Evolutionary conservation across 2,888 invertebrate genomes (phyloP), one percentile per base, ranked within the genome.

Genomic region (Chloroclystis v-ata): DNA sequence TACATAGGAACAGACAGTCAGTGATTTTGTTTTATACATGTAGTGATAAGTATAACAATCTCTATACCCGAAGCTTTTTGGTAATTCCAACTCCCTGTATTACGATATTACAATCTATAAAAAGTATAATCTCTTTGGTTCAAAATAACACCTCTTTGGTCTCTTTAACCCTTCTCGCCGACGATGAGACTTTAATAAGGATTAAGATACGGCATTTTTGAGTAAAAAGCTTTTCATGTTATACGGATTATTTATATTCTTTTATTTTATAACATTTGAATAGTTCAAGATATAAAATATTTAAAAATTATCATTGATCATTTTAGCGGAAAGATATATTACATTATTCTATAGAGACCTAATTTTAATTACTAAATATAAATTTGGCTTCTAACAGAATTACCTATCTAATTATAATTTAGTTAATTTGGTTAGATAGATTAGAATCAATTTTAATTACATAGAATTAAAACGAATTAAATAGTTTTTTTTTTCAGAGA

Each of bases 211-310:
- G 72, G 71, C 72, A 80, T 78, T 82, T 81, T 68, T 71, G 76
- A 69, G 75, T 82, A 84, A 85, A 85, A 81, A 79, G 79, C 78
- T 84, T 84, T 83, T 72, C 70, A 77, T 82, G 78, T 84, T 77
- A 72, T 72, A 70, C 65, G 65, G 59, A 75, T 73, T 70, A 35
- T 20, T 20, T 10, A 35, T 66, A 60, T 57, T 42, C 63, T 71
- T 74, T 76, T 72, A 60, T 72, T 73, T 33, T 24, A 45, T 24
- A 43, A 49, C 54, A 56, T 54, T 52, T 52, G 35, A 54, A 52
- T 53, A 48, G 32, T 45, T 42, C 14, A 44, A 33, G 13, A 35
- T 35, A 10, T 26, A 2, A 9, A 9, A 8, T 26, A 26, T 26
- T 26, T 6, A 26, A 26, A 3, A 6, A 26, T 6, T 26, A 6